These are phyloP conservation scores for Australoheros scitulus DNA, from an alignment of 2,113 vertebrate genomes.

Conservation along the genomic window DNA sequence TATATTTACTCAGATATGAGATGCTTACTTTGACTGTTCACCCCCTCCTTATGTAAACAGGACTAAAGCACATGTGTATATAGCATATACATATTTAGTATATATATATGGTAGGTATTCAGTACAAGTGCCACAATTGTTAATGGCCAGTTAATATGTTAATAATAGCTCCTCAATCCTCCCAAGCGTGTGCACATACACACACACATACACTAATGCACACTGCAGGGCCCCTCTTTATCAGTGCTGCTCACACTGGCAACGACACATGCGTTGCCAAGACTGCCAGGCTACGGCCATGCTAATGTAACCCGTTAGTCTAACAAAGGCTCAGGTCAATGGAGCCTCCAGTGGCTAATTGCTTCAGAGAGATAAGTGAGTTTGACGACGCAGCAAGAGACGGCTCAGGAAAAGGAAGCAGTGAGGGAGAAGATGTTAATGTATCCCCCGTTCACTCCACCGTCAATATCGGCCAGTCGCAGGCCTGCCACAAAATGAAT, in stretches of 20 bases:
- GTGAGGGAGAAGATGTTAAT: constrained; percentile 70
- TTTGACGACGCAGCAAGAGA: constrained; percentile 74
- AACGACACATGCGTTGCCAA: constrained; percentile 65
- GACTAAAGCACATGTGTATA: neutral
- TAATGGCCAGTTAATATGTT: constrained; percentile 49
- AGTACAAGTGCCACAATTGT: constrained; percentile 17
- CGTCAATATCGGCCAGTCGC: constrained; percentile 74
- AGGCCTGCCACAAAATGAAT: constrained; percentile 73
- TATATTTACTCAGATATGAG: constrained; percentile 33
- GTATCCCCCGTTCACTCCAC: constrained; percentile 70
- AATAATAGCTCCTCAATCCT: constrained; percentile 22
- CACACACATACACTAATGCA: constrained; percentile 9
- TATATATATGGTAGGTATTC: neutral
- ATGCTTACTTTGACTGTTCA: constrained; percentile 21
- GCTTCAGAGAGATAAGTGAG: constrained; percentile 82
- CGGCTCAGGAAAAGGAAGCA: constrained; percentile 53
- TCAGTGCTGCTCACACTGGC: constrained; percentile 80
- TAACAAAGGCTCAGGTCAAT: constrained; percentile 81
- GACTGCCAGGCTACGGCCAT: constrained; percentile 70
- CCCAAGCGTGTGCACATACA: neutral
- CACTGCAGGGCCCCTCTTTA: constrained; percentile 70
- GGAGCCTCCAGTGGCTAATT: constrained; percentile 83
- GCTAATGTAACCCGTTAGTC: constrained; percentile 74
- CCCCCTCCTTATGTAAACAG: neutral
- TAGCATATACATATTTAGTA: neutral